Evolutionary conservation across 2,888 invertebrate species (phyloP).

Genomic region (Druceiella hillmani): DNA sequence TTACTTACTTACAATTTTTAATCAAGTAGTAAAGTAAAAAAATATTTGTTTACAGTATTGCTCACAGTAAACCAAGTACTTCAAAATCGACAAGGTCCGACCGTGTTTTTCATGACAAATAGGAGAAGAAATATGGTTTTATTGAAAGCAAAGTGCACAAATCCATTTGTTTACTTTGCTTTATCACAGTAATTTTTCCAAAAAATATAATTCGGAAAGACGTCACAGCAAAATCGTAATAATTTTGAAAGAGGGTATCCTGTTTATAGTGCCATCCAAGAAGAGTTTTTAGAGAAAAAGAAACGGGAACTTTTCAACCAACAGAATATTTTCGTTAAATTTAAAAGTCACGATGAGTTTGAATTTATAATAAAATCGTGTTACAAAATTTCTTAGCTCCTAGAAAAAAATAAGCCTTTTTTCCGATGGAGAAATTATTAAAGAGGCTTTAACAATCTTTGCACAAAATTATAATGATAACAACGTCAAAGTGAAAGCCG

Average conservation of each 20-base stretch:
- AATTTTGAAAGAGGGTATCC: constrained; percentile 13
- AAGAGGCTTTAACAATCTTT: constrained; percentile 12
- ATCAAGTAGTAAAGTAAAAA: no score
- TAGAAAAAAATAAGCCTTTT: constrained; percentile 17
- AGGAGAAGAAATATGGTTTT: constrained; percentile 14
- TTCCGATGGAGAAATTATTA: constrained; percentile 9
- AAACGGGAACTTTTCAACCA: constrained; percentile 13
- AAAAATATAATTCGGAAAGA: constrained; percentile 7
- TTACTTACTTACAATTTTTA: no score
- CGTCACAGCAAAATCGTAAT: constrained; percentile 4
- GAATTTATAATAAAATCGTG: constrained; percentile 16
- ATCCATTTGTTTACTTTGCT: constrained; percentile 8
- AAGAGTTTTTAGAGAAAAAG: constrained; percentile 13
- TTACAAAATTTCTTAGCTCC: constrained; percentile 13
- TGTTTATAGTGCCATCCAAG: constrained; percentile 11
- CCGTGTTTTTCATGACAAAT: constrained; percentile 10
- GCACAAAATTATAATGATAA: constrained; percentile 10
- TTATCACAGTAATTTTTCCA: constrained; percentile 7
- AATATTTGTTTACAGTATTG: no score
- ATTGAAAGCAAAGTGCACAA: constrained; percentile 12
- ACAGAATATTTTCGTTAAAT: constrained; percentile 17
- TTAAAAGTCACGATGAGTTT: constrained; percentile 17
- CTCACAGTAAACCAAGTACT: constrained; percentile 17
- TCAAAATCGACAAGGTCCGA: constrained; percentile 5
- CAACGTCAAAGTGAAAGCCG: constrained; percentile 9